Base-by-base conservation (phyloP, 2,113 vertebrate species). In the Parus major region DNA sequence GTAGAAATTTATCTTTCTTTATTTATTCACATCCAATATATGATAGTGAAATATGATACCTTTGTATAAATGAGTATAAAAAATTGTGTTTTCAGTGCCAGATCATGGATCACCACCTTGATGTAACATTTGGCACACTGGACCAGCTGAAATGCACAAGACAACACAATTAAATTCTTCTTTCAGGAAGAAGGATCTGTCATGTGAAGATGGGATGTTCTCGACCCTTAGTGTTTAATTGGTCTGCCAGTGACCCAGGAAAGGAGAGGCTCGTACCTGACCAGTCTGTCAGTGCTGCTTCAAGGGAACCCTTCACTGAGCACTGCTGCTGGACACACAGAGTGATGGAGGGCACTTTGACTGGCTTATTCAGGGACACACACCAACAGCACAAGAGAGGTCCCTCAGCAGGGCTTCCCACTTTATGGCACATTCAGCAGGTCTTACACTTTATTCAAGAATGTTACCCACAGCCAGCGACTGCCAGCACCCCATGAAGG, bases 381-480 rank as follows among this genome's bases (percentile, higher is more conserved):
- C 41, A 75, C 5, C n/a, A 33, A 19, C 11, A 39, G 16, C 20
- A 13, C 10, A 35, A 35, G 23, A 10, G 12, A 47, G 9, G 15
- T 4, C 15, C 10, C 24, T 50, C 42, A 66, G 35, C 12, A 42
- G 31, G 3, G 66, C 29, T 28, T 56, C 15, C 42, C 35, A 13
- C 15, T 41, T 47, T 47, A n/a, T 28, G 49, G 56, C 2, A 12
- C 28, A 12, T 41, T 23, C 49, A 55, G 23, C 0, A 2, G 7
- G 15, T 29, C 42, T 42, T 15, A 1, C 6, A 24, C 29, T 65
- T 49, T 17, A 25, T 10, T 59, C 1, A 2, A 42, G 25, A 35
- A 35, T 35, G 13, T 21, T 24, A 21, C 21, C 13, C 16, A 25
- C 35, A 7, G 16, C 25, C 61, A 50, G 35, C 0, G 0, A 35